Percentiles rank a stretch among this genome's conserved stretches.
Evolutionary conservation across 2,113 vertebrate genomes (phyloP).

Genomic region (Tyrannus savana): DNA sequence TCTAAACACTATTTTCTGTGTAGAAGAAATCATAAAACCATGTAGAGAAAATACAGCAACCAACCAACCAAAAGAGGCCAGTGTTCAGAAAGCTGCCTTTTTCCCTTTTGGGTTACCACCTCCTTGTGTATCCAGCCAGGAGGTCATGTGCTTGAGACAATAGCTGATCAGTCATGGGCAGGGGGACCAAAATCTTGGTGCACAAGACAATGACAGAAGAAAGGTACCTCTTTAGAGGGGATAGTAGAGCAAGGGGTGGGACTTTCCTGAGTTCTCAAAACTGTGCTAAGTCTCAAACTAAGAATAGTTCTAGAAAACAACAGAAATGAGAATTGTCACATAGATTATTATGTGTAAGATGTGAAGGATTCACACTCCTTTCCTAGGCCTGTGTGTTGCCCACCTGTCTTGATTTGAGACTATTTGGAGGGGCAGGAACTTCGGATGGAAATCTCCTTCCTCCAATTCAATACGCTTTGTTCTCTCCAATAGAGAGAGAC

Average conservation of each 20-base stretch:
- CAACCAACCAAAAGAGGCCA: too few relatives aligned
- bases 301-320: background rate
- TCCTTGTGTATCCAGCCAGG: background rate
- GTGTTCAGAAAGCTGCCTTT: background rate
- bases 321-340: background rate
- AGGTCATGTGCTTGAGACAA: background rate
- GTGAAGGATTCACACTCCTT: background rate
- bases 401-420: too few relatives aligned
- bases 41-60: background rate
- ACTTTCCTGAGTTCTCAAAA: background rate
- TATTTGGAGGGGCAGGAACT: too few relatives aligned
- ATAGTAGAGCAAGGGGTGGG: background rate
- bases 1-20: background rate
- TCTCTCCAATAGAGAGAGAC: too few relatives aligned
- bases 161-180: background rate
- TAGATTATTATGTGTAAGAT: background rate
- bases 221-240: accelerated
- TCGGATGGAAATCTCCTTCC: too few relatives aligned
- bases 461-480: too few relatives aligned
- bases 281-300: background rate
- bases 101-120: background rate
- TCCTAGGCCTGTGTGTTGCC: background rate
- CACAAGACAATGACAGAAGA: too few relatives aligned
- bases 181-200: background rate
- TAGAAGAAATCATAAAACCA: background rate